Conservation (phyloP, 2,113 vertebrate species). For the Corythaeola cristata region DNA sequence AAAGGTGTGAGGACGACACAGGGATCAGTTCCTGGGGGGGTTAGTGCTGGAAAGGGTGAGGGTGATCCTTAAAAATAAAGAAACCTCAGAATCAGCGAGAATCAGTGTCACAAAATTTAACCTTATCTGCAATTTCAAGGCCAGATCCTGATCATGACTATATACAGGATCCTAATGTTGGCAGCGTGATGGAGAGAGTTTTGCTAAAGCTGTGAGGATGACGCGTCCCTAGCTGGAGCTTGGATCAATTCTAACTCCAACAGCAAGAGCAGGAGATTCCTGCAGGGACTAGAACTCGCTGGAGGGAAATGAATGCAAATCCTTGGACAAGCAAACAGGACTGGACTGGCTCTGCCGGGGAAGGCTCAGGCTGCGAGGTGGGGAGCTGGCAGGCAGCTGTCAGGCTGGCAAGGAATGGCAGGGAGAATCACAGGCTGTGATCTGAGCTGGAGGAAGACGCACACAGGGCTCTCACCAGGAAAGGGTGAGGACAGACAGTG, state of each 20-base stretch:
- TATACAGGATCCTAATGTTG: accelerated
- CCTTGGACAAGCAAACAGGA: neutral
- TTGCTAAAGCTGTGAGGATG: neutral
- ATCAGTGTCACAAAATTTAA: neutral
- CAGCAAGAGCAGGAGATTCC: accelerated
- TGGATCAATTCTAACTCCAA: neutral
- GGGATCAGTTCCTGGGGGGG: neutral
- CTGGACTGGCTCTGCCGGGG: neutral
- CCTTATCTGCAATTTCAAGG: neutral
- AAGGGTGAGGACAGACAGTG: neutral
- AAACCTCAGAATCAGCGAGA: neutral
- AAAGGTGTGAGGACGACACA: neutral
- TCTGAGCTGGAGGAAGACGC: neutral
- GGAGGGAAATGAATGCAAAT: neutral
- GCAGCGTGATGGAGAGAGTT: neutral
- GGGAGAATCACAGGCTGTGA: neutral
- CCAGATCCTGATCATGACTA: neutral
- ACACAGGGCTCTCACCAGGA: neutral
- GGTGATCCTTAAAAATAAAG: neutral
- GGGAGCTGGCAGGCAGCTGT: neutral
- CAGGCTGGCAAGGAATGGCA: neutral
- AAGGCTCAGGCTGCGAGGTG: neutral
- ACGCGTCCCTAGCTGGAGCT: neutral
- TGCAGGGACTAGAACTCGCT: neutral
- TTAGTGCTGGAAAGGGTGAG: neutral